Conservation (phyloP, 2,113 vertebrate species). For the Nettapus auritus region DNA sequence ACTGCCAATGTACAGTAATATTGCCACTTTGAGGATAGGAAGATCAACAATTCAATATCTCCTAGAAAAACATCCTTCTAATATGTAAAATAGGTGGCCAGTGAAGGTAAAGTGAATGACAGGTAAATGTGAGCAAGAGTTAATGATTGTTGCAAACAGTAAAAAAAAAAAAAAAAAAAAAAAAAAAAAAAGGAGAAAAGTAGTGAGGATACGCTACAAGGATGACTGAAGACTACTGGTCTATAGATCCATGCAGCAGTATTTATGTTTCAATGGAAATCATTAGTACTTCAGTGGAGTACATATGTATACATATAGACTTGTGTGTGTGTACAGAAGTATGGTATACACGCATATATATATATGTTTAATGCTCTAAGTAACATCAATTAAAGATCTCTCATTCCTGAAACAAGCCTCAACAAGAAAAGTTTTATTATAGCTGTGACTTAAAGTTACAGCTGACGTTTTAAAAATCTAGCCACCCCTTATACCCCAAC, state of each 20-base stretch:
- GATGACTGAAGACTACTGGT: background rate
- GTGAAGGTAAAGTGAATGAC: background rate
- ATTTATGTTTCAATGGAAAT: background rate
- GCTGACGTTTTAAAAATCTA: background rate
- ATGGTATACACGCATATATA: rapidly evolving
- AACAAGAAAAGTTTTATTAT: background rate
- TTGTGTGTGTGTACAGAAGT: rapidly evolving
- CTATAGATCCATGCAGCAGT: background rate
- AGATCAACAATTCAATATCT: background rate
- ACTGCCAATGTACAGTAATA: background rate
- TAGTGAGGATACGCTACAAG: background rate
- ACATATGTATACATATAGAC: rapidly evolving
- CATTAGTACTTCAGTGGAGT: background rate
- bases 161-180: background rate
- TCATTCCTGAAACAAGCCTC: background rate
- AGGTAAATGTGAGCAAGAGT: background rate
- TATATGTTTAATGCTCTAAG: rapidly evolving
- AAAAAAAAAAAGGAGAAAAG: background rate
- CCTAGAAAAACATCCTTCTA: background rate
- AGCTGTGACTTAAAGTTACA: background rate
- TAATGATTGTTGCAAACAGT: background rate
- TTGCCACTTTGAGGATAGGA: background rate
- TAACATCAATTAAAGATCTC: background rate
- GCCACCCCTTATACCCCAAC: background rate
- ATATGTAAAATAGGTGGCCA: background rate